phyloP scores from a whole-genome alignment of 2,113 vertebrate genomes.

The Loxodonta africana region DNA sequence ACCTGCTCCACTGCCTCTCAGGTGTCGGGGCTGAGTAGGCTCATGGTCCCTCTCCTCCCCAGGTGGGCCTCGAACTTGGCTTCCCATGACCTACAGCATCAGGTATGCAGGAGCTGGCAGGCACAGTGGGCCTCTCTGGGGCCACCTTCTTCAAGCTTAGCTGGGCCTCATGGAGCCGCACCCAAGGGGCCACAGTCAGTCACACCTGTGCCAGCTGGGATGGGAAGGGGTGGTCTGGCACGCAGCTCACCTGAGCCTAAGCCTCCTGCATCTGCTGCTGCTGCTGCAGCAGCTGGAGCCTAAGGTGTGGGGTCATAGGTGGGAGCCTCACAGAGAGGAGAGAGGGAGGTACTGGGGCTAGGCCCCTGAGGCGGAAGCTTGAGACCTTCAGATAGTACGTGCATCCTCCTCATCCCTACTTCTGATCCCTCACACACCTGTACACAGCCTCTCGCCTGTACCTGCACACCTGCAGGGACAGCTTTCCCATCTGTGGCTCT shows the following conservation, averaged over 20 bases:
- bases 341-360: constrained; percentile 86
- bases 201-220: background rate
- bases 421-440: background rate
- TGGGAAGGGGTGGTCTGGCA: background rate
- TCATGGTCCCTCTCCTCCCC: constrained; percentile 67
- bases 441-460: background rate
- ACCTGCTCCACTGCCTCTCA: too few relatives aligned
- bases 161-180: constrained; percentile 92
- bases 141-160: constrained; percentile 90
- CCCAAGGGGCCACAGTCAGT: constrained; percentile 78
- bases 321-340: constrained; percentile 87
- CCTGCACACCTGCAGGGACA: background rate
- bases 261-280: constrained; percentile 88
- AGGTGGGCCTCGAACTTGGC: constrained; percentile 74
- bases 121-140: constrained; percentile 90
- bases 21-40: background rate
- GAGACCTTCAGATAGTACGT: constrained; percentile 65
- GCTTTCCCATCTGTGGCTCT: background rate
- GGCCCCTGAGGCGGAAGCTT: constrained; percentile 79
- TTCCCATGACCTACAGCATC: constrained; percentile 92
- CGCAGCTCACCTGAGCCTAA: background rate
- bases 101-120: constrained; percentile 93
- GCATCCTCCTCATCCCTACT: background rate
- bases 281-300: constrained; percentile 92
- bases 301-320: constrained; percentile 93